phyloP scores from a whole-genome alignment of 2,888 invertebrate genomes.

The Adelphocoris suturalis region DNA sequence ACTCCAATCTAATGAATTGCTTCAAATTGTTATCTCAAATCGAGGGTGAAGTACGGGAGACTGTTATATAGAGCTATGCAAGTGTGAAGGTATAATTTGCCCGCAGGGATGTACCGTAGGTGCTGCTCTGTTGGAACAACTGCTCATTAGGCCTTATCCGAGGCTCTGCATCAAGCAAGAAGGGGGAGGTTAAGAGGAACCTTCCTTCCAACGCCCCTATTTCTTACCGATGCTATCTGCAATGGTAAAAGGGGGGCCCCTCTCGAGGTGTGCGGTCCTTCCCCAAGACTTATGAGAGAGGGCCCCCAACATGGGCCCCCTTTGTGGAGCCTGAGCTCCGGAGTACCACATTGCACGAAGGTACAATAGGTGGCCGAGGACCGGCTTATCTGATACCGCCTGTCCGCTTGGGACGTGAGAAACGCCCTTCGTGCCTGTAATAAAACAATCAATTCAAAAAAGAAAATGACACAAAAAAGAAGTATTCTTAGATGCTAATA shows the following conservation, averaged over 20 bases:
- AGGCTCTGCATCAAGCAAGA: constrained; percentile 48
- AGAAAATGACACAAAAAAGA: neutral
- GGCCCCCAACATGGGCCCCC: constrained; percentile 33
- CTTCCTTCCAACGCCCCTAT: constrained; percentile 53
- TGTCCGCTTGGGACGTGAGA: constrained; percentile 41
- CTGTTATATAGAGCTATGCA: constrained; percentile 64
- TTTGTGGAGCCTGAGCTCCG: constrained; percentile 13
- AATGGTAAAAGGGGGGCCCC: constrained; percentile 7
- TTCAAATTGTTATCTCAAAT: constrained; percentile 61
- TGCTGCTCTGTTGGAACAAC: constrained; percentile 69
- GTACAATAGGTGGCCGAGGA: constrained; percentile 60
- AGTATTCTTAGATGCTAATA: too few species aligned
- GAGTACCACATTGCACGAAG: constrained; percentile 61
- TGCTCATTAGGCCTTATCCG: constrained; percentile 70
- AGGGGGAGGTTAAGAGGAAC: constrained; percentile 20
- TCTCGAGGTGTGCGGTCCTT: constrained; percentile 57
- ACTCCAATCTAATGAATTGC: constrained; percentile 63
- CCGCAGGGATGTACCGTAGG: constrained; percentile 66
- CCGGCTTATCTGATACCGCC: constrained; percentile 53
- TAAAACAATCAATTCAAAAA: constrained; percentile 31
- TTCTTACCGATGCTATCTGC: constrained; percentile 65
- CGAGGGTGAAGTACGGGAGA: constrained; percentile 60
- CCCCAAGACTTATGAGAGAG: constrained; percentile 66
- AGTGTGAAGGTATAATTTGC: constrained; percentile 71
- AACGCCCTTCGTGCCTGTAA: constrained; percentile 52